phyloP scores from a whole-genome alignment of 2,888 invertebrate genomes.

The Monoplex corrugatus region DNA sequence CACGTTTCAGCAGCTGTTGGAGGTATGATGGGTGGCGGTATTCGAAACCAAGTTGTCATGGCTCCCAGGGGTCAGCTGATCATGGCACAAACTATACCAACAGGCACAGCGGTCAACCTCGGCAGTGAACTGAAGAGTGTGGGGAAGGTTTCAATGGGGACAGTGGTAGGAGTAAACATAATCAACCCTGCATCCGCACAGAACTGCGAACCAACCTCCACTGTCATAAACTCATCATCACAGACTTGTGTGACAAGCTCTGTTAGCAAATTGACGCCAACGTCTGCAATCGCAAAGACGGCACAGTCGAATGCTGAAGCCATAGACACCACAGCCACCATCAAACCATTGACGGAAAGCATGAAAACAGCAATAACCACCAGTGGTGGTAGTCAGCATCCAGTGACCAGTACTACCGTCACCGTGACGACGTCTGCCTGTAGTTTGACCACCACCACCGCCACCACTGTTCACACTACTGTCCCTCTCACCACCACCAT shows the following conservation, averaged over 20 bases:
- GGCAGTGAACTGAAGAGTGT: constrained; percentile 33
- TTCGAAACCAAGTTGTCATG: constrained; percentile 47
- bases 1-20: constrained; percentile 41
- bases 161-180: constrained; percentile 7
- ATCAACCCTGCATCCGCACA: background rate
- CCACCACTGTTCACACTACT: constrained; percentile 52
- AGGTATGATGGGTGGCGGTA: constrained; percentile 20
- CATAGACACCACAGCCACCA: background rate
- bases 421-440: constrained; percentile 58
- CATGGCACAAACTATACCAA: constrained; percentile 48
- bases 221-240: background rate
- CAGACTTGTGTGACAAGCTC: background rate
- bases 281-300: background rate
- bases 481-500: constrained; percentile 55
- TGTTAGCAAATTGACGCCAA: background rate
- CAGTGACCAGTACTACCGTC: constrained; percentile 62
- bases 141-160: constrained; percentile 22
- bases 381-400: constrained; percentile 42
- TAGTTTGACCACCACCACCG: constrained; percentile 26
- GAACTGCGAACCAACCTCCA: constrained; percentile 5
- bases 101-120: background rate
- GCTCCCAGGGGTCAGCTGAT: constrained; percentile 59
- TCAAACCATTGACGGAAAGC: background rate
- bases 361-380: constrained; percentile 1
- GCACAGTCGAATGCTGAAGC: background rate